Conservation (phyloP, 2,888 invertebrate species). For the Meganola albula region DNA sequence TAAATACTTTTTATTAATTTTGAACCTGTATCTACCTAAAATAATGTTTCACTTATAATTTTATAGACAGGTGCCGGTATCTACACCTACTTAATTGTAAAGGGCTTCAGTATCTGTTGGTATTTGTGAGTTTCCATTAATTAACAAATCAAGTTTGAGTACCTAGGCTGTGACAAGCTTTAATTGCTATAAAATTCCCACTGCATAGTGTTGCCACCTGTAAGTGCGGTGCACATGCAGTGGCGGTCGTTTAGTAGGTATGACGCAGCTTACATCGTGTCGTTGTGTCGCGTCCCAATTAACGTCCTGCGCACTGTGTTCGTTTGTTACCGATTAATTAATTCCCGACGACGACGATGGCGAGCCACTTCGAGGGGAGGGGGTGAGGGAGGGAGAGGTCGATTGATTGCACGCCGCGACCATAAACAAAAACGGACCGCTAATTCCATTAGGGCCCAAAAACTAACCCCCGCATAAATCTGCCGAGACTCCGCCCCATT, state of each 20-base stretch:
- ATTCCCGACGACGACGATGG: conserved; percentile 10
- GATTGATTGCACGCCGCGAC: conserved; percentile 32
- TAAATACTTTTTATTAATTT: no score
- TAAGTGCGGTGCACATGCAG: no score
- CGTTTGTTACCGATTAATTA: conserved; percentile 39
- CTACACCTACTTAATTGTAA: no score
- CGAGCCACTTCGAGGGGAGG: not conserved
- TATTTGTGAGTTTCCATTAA: no score
- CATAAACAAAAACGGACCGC: conserved; percentile 51
- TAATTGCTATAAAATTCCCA: no score
- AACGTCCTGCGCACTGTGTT: conserved; percentile 21
- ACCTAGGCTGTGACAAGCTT: no score
- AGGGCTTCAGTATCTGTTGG: no score
- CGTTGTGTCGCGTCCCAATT: conserved; percentile 7
- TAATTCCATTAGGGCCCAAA: conserved; percentile 61
- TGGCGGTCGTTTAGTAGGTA: not conserved
- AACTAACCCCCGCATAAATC: conserved; percentile 56
- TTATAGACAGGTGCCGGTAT: no score
- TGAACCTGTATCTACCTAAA: no score
- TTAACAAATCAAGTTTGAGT: no score
- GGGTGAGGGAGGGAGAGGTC: conserved; percentile 11
- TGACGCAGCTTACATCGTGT: not conserved
- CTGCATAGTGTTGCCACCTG: no score
- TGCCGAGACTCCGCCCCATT: conserved; percentile 24
- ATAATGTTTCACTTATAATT: no score